Evolutionary conservation across 2,888 invertebrate genomes (phyloP), one percentile per base, ranked within the genome.

Genomic region (Drosophila tripunctata): DNA sequence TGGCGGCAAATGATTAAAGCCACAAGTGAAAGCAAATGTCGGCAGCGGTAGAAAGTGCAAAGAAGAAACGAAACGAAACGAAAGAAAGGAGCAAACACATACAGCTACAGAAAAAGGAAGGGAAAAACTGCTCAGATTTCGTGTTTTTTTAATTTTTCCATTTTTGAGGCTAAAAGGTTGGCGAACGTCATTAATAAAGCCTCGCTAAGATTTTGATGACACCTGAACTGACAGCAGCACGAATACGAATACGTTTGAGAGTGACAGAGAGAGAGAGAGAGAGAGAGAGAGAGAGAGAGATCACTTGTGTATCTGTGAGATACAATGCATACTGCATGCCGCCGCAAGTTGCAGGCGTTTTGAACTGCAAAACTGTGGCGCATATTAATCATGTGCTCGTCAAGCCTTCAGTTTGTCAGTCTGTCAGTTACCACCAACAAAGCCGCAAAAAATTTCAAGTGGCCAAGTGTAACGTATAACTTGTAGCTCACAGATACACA

Each of bases 371-470:
- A 62, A 61, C 67, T 71, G 72, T 74, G 74, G 79, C 71, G 80
- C 73, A 82, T 77, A 88, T 88, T 88, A 88, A 89, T 88, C 89
- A 88, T 87, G 76, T 45, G 79, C 78, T 87, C 79, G 84, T 88
- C 86, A 82, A 68, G 71, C 68, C 64, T 61, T 73, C 78, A 68
- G 66, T 48, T 56, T 35, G 69, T 12, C 54, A 56, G 44, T 27
- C 62, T 36, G 47, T 24, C 57, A 35, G 51, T 71, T 72, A 72
- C 87, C 87, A 88, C 85, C 87, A 75, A 84, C 87, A 83, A 78
- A 67, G 81, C 72, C 58, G 66, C 61, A 41, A 57, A 58, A n/a
- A n/a, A n/a, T n/a, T 50, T 74, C 58, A 62, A 73, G 73, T 73
- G 69, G 57, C 35, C 73, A 74, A 72, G 55, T 63, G 71, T 65